Conservation (phyloP, 2,888 invertebrate genomes). For the Synanthedon andrenaeformis region DNA sequence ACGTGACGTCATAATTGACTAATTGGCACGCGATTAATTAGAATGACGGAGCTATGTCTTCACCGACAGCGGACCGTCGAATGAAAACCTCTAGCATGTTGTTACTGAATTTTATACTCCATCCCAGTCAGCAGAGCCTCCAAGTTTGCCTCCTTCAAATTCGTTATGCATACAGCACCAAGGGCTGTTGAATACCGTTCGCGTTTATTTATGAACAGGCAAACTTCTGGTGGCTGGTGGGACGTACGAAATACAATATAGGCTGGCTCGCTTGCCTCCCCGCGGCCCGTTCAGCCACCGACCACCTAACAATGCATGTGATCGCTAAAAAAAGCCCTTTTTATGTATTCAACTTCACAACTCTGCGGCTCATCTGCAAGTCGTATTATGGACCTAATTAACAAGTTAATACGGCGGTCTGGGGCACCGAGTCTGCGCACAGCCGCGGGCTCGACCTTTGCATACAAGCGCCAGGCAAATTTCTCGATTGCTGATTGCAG, state of each 20-base stretch:
- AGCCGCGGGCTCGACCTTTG: slow-evolving; percentile 13
- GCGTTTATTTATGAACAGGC: slow-evolving; percentile 73
- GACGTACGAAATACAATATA: slow-evolving; percentile 61
- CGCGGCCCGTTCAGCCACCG: slow-evolving; percentile 23
- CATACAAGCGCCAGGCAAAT: background rate
- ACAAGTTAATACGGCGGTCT: slow-evolving; percentile 90
- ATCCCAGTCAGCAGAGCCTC: slow-evolving; percentile 70
- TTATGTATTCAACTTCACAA: slow-evolving; percentile 76
- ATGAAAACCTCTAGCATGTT: slow-evolving; percentile 70
- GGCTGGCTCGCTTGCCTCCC: slow-evolving; percentile 23
- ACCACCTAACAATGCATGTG: slow-evolving; percentile 62
- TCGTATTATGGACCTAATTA: slow-evolving; percentile 91
- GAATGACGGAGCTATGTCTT: slow-evolving; percentile 63
- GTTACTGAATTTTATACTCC: slow-evolving; percentile 72
- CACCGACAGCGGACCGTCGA: slow-evolving; percentile 65
- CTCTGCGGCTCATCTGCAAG: slow-evolving; percentile 85
- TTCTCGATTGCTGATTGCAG: too few relatives aligned
- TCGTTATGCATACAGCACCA: slow-evolving; percentile 73
- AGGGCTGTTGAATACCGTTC: slow-evolving; percentile 73
- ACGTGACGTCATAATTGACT: slow-evolving; percentile 5
- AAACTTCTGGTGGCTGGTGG: slow-evolving; percentile 70
- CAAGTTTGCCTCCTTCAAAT: slow-evolving; percentile 72
- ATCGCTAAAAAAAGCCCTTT: slow-evolving; percentile 75
- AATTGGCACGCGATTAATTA: slow-evolving; percentile 39
- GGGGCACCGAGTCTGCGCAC: slow-evolving; percentile 71